Evolutionary conservation across 2,797 vertebrate genomes (phyloP).

Genomic region (Anomalospiza imberbis): DNA sequence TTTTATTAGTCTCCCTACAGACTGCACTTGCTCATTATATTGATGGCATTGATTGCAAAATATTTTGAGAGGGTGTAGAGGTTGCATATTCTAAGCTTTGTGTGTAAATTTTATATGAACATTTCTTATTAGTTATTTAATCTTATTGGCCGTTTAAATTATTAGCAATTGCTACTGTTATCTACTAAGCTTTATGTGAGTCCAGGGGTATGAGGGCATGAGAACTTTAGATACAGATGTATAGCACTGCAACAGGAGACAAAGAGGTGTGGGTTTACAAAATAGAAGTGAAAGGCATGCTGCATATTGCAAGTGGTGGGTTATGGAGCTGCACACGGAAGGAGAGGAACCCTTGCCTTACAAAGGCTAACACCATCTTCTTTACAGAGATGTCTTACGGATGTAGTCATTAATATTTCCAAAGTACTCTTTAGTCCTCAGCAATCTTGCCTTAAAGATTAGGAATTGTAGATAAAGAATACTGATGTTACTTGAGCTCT

Average conservation of each 20-base stretch:
- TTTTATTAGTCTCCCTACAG: not conserved
- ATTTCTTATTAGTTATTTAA: not conserved
- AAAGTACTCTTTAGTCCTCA: not conserved
- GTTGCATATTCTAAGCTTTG: not conserved
- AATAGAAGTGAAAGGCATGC: not conserved
- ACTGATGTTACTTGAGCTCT: not conserved
- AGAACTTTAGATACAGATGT: not conserved
- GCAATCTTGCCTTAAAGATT: not conserved
- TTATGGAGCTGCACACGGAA: not conserved
- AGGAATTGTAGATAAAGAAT: not conserved
- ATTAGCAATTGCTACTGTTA: not conserved
- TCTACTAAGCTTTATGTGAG: not conserved
- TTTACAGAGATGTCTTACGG: not conserved
- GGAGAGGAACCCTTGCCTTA: not conserved
- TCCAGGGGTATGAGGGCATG: not conserved
- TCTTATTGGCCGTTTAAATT: not conserved
- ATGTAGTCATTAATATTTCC: not conserved
- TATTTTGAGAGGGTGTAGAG: not conserved
- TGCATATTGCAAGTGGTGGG: not conserved
- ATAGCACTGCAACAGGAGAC: not conserved
- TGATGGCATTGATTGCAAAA: not conserved
- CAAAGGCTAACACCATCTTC: not conserved
- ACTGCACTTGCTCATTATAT: not conserved
- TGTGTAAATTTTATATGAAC: not conserved
- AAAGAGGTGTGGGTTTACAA: not conserved